phyloP scores from a whole-genome alignment of 2,113 vertebrate genomes.

The Galeopterus variegatus region DNA sequence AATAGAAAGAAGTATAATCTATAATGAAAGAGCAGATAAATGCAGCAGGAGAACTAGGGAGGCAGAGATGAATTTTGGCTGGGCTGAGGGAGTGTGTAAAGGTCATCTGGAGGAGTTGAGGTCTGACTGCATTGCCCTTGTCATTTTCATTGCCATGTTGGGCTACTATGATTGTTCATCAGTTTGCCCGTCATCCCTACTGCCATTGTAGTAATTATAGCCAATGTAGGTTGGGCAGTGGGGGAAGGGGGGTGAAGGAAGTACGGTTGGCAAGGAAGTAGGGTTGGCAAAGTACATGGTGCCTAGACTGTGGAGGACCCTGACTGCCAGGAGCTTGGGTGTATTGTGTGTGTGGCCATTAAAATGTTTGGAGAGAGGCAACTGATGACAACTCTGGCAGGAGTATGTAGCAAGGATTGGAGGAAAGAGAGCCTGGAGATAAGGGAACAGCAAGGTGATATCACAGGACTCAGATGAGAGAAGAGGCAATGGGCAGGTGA shows the following conservation, averaged over 20 bases:
- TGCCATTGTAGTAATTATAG: neutral
- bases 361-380: neutral
- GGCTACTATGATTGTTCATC: neutral
- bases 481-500: neutral
- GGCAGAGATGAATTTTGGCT: neutral
- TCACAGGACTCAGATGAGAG: conserved; percentile 1
- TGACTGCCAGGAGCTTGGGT: neutral
- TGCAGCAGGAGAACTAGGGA: neutral
- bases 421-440: neutral
- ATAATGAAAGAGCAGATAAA: conserved; percentile 13
- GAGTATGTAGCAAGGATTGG: too few relatives aligned
- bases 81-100: neutral
- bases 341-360: neutral
- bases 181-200: neutral
- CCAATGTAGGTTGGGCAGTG: neutral
- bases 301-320: neutral
- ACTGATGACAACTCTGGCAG: neutral
- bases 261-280: neutral
- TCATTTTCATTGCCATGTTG: neutral
- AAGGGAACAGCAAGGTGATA: neutral
- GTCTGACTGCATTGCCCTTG: neutral
- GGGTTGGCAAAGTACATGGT: neutral
- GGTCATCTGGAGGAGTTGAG: neutral
- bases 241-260: neutral
- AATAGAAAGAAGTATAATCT: neutral